Evolutionary conservation across 2,888 invertebrate genomes (phyloP), one percentile per base, ranked within the genome.

Genomic region (Cheilosia pagana): DNA sequence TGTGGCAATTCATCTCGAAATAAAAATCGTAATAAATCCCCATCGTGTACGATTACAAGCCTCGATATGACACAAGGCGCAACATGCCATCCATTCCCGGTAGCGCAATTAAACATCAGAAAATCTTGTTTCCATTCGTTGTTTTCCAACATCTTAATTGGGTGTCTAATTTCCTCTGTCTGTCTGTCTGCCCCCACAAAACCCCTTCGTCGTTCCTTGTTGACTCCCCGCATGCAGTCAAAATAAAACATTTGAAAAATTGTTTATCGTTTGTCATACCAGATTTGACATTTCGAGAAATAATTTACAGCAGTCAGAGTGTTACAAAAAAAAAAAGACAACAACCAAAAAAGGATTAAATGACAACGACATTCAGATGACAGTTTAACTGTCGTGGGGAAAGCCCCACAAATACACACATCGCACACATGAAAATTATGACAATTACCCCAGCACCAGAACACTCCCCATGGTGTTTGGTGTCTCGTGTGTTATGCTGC

Each of bases 91-190:
- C 68, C 68, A 74, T 74, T 35, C 63, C 63, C 55, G 62, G 71
- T 75, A 70, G 75, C 76, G 75, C 76, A 79, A 81, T 85, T 85
- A 85, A 79, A 81, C 50, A 23, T 60, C 71, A 10, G 68, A 71
- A 81, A 71, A 71, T 67, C 81, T 76, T 81, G 71, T 75, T 74
- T 85, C 35, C 65, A 75, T 75, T 50, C 75, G 75, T 76, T n/a
- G n/a, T n/a, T n/a, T 75, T 76, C 48, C 65, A 59, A 81, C 76
- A 76, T 57, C 85, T 85, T 85, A 85, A 85, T 85, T 85, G 59
- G 85, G 71, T 85, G 67, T 85, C 85, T 67, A 67, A 67, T 81
- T 81, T 71, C 75, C 35, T 25, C 31, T 48, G 21, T 25, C 23
- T 50, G 28, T 1, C 45, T 45, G 12, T 39, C 21, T 21, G 25